Base-by-base conservation (phyloP, 2,888 invertebrate species). In the Drosophila dives region DNA sequence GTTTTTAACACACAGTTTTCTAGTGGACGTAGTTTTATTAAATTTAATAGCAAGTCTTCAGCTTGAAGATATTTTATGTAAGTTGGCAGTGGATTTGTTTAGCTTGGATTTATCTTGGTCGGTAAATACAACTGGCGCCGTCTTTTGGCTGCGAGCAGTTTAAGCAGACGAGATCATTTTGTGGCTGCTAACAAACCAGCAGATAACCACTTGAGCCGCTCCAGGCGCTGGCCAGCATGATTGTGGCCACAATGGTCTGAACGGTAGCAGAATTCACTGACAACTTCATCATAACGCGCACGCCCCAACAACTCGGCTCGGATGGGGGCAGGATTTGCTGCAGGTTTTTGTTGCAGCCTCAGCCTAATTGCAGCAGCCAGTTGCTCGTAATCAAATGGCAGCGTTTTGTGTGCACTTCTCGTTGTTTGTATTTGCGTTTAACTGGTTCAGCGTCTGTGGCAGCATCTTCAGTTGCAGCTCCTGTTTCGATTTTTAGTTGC, bases 401-500 rank as follows among this genome's bases (percentile, higher is more conserved):
- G 45, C 67, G 76, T 26, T n/a, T 38, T 26, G 38, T 78, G 69
- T 61, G 51, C 45, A 53, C 49, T 53, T 86, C 86, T 88, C 59
- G 86, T 85, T 87, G 81, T 85, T 85, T 85, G 84, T 85, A 79
- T 85, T 85, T 85, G 81, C 64, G 63, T 62, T 87, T 85, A 85
- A 85, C 86, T 83, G 79, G 72, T 72, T 62, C 64, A 36, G 60
- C 36, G 34, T 54, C 45, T 42, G 32, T 26, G 32, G 45, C 26
- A 40, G 64, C 36, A 54, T 49, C 45, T 42, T 32, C 33, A 48
- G 63, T 17, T 15, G 20, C 56, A 48, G 70, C 75, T 70, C 29
- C 74, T 64, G 69, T 68, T 72, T 45, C 64, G 29, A 29, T 29
- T 63, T 20, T 64, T 58, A 56, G 55, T 69, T 48, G 29, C 29